Conservation (phyloP, 2,113 vertebrate genomes). For the Zeus faber region DNA sequence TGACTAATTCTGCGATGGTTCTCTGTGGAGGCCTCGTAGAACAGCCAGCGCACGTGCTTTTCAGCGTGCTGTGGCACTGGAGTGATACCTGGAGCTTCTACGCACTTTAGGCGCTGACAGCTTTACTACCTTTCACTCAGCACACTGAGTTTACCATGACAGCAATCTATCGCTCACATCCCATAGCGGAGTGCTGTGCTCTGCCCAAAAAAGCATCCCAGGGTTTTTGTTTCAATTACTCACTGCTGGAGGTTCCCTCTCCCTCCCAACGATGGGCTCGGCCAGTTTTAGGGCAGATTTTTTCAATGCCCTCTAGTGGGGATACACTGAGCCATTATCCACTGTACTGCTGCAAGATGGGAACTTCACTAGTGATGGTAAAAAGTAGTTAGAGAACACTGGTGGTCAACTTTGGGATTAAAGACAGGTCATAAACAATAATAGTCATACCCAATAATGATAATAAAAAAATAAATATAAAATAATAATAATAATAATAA, state of each 20-base stretch:
- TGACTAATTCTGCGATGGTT: too few species aligned
- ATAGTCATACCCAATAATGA: too few species aligned
- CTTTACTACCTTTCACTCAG: conserved; percentile 16
- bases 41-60: background rate
- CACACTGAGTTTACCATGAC: conserved; percentile 37
- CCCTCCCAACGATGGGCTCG: conserved; percentile 19
- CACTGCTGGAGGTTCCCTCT: conserved; percentile 28
- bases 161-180: conserved; percentile 29
- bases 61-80: background rate
- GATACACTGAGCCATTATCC: too few species aligned
- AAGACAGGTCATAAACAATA: too few species aligned
- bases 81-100: conserved; percentile 19
- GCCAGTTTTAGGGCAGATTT: conserved; percentile 30
- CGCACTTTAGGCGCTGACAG: conserved; percentile 20
- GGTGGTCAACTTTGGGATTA: too few species aligned
- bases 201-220: conserved; percentile 15
- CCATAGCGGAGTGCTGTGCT: conserved; percentile 23
- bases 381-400: too few species aligned
- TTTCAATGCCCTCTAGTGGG: conserved; percentile 49
- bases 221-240: conserved; percentile 24
- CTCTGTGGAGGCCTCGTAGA: too few species aligned
- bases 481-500: too few species aligned
- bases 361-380: too few species aligned
- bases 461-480: too few species aligned
- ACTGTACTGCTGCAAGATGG: too few species aligned